Conservation (phyloP, 2,797 vertebrate genomes). For the Danio jaintianensis region DNA sequence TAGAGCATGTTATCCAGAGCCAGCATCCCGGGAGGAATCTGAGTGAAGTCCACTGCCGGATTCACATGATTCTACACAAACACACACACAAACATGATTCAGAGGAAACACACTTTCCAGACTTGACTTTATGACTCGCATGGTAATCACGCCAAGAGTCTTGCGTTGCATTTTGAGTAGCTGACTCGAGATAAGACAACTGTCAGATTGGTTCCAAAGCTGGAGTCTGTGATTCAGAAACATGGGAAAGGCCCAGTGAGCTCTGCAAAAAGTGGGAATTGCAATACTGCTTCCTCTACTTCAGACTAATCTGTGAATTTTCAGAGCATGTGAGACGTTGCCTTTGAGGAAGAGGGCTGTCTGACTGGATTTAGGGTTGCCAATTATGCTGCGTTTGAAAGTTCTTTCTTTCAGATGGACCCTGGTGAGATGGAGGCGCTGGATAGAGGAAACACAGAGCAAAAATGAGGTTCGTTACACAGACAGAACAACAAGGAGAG, state of each 20-base stretch:
- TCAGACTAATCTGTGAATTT: constrained; percentile 40
- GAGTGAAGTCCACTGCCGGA: constrained; percentile 98
- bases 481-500: constrained; percentile 12
- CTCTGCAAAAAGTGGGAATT: constrained; percentile 12
- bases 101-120: constrained; percentile 28
- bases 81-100: constrained; percentile 48
- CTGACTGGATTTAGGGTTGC: constrained; percentile 35
- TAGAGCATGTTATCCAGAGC: constrained; percentile 98
- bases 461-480: constrained; percentile 27
- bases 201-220: constrained; percentile 27
- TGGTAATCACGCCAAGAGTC: neutral
- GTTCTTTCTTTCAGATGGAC: constrained; percentile 17
- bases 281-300: constrained; percentile 29
- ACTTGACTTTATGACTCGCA: constrained; percentile 9
- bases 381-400: constrained; percentile 16
- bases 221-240: neutral
- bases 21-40: constrained; percentile 98
- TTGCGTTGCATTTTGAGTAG: constrained; percentile 7
- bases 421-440: constrained; percentile 3
- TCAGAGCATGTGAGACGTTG: constrained; percentile 23
- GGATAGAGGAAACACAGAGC: neutral
- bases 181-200: neutral
- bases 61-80: constrained; percentile 93
- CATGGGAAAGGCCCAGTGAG: constrained; percentile 11
- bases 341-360: constrained; percentile 26